Evolutionary conservation across 2,888 invertebrate species (phyloP).

Genomic region (Periphyllus acericola): DNA sequence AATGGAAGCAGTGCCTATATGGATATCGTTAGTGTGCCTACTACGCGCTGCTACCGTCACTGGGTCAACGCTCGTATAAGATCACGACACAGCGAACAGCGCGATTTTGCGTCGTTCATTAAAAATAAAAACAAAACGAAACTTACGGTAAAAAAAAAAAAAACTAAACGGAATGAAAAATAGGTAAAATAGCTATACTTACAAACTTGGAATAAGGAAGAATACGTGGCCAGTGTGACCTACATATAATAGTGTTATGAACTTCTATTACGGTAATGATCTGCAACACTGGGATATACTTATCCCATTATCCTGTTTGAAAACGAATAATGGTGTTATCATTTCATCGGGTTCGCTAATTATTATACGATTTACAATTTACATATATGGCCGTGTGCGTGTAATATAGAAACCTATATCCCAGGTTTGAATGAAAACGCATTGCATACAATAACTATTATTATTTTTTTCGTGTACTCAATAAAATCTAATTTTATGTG

Average conservation of each 20-base stretch:
- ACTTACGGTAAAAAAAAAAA: background rate
- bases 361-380: background rate
- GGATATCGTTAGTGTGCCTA: background rate
- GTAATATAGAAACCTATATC: no score
- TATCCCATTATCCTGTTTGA: background rate
- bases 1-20: background rate
- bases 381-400: background rate
- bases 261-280: background rate
- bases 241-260: background rate
- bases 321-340: background rate
- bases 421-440: no score
- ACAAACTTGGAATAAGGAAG: background rate
- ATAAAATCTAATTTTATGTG: background rate
- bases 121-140: background rate
- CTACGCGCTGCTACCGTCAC: background rate
- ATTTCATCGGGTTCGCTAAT: background rate
- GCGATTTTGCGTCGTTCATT: conserved; percentile 1
- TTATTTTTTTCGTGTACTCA: background rate
- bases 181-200: background rate
- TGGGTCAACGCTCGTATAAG: conserved; percentile 9
- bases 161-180: background rate
- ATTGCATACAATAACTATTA: background rate
- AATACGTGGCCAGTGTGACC: background rate
- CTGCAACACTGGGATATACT: background rate
- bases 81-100: background rate